These are phyloP conservation scores for Zaprionus ghesquierei DNA, from an alignment of 1,140 invertebrate species.

Conservation along the genomic window DNA sequence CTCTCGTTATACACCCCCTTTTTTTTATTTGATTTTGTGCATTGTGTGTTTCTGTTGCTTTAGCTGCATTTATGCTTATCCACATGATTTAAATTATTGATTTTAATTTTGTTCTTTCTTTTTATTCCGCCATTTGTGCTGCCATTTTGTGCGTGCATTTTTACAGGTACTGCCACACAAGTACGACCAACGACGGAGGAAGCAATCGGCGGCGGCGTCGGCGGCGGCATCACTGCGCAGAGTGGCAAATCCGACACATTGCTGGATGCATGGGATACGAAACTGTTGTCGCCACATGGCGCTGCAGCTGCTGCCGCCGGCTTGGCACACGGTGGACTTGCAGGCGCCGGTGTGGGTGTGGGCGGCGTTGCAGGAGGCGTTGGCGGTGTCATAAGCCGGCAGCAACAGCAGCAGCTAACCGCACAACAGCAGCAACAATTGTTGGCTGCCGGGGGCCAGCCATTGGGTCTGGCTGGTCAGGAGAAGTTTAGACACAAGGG, in stretches of 20 bases:
- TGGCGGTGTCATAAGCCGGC: slow-evolving; percentile 11
- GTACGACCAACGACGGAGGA: slow-evolving; percentile 65
- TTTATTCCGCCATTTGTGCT: slow-evolving; percentile 48
- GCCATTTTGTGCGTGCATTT: slow-evolving; percentile 30
- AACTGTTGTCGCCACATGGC: slow-evolving; percentile 29
- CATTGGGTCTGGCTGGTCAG: slow-evolving; percentile 41
- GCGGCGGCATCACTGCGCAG: too few relatives aligned
- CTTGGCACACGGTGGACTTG: slow-evolving; percentile 24
- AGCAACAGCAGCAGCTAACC: slow-evolving; percentile 35
- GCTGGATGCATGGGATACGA: slow-evolving; percentile 46
- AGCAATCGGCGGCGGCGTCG: slow-evolving; percentile 35
- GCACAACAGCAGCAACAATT: slow-evolving; percentile 49
- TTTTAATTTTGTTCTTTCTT: slow-evolving; percentile 47
- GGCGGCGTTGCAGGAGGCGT: slow-evolving; percentile 9
- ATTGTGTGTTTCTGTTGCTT: slow-evolving; percentile 39
- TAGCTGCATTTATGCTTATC: slow-evolving; percentile 17
- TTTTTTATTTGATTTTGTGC: slow-evolving; percentile 15
- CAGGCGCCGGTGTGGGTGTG: slow-evolving; percentile 19
- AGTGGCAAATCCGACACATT: slow-evolving; percentile 46
- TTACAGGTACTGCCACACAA: slow-evolving; percentile 72
- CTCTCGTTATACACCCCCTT: not conserved
- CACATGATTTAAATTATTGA: slow-evolving; percentile 14
- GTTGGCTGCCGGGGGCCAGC: slow-evolving; percentile 40
- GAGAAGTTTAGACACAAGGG: slow-evolving; percentile 60
- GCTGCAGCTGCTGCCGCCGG: slow-evolving; percentile 36